A percentile compares a stretch with the other conserved stretches of the same genome.
Evolutionary conservation across 2,888 invertebrate species (phyloP).

Genomic region (Drosophila stalkeri): DNA sequence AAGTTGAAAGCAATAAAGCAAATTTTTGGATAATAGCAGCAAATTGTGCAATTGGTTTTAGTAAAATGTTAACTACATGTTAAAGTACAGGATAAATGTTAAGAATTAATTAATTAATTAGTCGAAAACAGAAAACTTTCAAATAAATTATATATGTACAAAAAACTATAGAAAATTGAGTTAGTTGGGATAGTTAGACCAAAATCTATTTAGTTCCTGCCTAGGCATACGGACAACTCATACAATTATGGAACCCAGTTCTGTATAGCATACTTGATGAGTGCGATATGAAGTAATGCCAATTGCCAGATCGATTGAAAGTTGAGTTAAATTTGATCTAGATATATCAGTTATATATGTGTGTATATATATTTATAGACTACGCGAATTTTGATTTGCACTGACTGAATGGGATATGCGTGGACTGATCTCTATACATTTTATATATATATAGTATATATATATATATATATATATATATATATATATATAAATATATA

Average conservation of each 20-base stretch:
- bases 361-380: neutral
- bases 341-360: neutral
- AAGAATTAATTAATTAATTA: slow-evolving; percentile 12
- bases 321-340: neutral
- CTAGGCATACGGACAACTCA: slow-evolving; percentile 14
- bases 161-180: neutral
- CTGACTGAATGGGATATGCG: slow-evolving; percentile 45
- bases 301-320: slow-evolving; percentile 27
- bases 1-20: slow-evolving; percentile 18
- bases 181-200: slow-evolving; percentile 1
- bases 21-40: slow-evolving; percentile 17
- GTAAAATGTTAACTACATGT: slow-evolving; percentile 5
- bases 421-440: slow-evolving; percentile 47
- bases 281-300: slow-evolving; percentile 38
- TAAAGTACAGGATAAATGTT: slow-evolving; percentile 4
- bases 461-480: neutral
- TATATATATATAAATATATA: slow-evolving; percentile 19
- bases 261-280: slow-evolving; percentile 16
- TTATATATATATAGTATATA: slow-evolving; percentile 12
- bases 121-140: neutral
- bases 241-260: slow-evolving; percentile 6
- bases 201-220: slow-evolving; percentile 20
- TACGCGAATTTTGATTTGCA: slow-evolving; percentile 22
- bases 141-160: neutral
- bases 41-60: slow-evolving; percentile 14